Conservation (phyloP, 1,140 invertebrate genomes). For the Habropoda laboriosa region DNA sequence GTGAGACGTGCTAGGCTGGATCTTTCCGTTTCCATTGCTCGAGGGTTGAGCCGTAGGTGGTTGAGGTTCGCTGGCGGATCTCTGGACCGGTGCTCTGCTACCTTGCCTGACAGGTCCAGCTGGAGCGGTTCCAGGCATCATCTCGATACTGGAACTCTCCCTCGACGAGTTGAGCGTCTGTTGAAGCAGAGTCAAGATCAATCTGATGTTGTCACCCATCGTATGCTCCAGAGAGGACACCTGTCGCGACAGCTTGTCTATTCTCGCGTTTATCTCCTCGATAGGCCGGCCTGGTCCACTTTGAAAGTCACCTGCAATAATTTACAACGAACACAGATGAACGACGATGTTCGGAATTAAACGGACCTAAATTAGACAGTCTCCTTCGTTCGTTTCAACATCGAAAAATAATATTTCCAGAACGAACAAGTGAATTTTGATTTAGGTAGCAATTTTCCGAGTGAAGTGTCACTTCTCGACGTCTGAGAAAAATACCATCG, state of each 20-base stretch:
- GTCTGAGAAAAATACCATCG: too few species aligned
- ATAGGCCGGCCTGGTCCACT: slow-evolving; percentile 79
- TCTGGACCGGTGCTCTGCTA: slow-evolving; percentile 82
- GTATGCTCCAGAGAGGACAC: slow-evolving; percentile 85
- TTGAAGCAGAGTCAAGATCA: slow-evolving; percentile 86
- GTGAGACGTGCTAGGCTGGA: slow-evolving; percentile 78
- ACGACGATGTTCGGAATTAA: too few species aligned
- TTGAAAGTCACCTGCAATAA: slow-evolving; percentile 78
- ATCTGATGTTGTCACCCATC: slow-evolving; percentile 85
- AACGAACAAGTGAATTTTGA: too few species aligned
- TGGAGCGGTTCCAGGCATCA: slow-evolving; percentile 78
- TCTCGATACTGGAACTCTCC: slow-evolving; percentile 77
- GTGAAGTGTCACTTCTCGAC: too few species aligned
- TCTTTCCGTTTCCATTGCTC: slow-evolving; percentile 74
- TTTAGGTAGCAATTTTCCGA: too few species aligned
- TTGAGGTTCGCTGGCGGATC: slow-evolving; percentile 84
- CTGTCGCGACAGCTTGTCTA: slow-evolving; percentile 86
- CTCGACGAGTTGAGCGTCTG: slow-evolving; percentile 80
- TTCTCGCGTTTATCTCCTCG: slow-evolving; percentile 83
- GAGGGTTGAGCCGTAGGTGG: slow-evolving; percentile 81
- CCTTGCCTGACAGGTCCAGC: slow-evolving; percentile 70
- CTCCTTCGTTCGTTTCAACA: too few species aligned
- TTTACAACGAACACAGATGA: neutral
- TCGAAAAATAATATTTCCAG: too few species aligned
- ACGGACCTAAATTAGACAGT: too few species aligned